Conservation (phyloP, 1,140 invertebrate genomes). For the Euura lappo region DNA sequence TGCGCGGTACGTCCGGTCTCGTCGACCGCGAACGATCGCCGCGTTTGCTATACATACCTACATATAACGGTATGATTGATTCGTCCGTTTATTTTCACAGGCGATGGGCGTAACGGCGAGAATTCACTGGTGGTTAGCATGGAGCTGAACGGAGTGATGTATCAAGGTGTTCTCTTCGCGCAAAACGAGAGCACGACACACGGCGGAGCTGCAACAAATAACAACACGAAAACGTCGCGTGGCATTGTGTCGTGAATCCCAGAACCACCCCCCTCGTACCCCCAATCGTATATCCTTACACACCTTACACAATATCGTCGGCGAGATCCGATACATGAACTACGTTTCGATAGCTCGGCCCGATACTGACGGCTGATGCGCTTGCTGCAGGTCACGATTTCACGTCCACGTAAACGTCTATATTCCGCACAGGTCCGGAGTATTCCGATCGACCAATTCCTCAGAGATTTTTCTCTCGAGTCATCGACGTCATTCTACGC, state of each 20-base stretch:
- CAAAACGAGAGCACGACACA: conserved; percentile 57
- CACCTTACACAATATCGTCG: neutral
- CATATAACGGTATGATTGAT: no score
- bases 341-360: no score
- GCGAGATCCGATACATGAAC: no score
- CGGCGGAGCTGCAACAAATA: conserved; percentile 27
- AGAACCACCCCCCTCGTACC: conserved; percentile 26
- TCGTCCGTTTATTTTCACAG: conserved; percentile 52
- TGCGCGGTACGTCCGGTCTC: conserved; percentile 13
- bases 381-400: no score
- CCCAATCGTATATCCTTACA: neutral
- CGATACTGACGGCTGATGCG: no score
- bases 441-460: no score
- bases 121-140: conserved; percentile 93
- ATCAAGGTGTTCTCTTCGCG: conserved; percentile 87
- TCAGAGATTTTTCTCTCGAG: no score
- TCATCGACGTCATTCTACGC: no score
- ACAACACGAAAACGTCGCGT: conserved; percentile 45
- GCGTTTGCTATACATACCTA: conserved; percentile 22
- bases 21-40: neutral
- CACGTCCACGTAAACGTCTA: no score
- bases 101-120: conserved; percentile 76
- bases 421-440: no score
- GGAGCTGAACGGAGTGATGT: conserved; percentile 93
- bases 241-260: conserved; percentile 60